Base-by-base conservation (phyloP, 2,797 vertebrate genomes). In the Margarornis squamiger region DNA sequence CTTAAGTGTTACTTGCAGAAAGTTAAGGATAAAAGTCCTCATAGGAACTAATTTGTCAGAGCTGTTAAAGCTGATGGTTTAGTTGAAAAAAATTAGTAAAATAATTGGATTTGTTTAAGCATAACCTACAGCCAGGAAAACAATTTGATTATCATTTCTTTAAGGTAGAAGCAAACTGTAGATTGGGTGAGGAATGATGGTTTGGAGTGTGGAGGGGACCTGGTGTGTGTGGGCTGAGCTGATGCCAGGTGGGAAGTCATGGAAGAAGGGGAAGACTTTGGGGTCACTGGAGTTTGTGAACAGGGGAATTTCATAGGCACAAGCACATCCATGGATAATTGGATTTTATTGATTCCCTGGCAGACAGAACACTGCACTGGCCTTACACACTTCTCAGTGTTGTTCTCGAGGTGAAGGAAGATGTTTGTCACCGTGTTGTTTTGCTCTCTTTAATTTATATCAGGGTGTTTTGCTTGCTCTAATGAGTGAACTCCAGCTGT, bases 401-500 rank as follows among this genome's bases (percentile, higher is more conserved):
- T 49, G 54, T 62, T 1, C 45, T 75, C 3, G 10, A 74, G 79
- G 12, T 79, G 43, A 29, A 36, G 67, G 70, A 71, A 66, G 70
- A 26, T 29, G 45, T 91, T 93, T 73, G 82, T 73, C 62, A 30
- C 55, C 15, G 36, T 1, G 6, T 23, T 52, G 58, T 79, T 95
- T 88, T 59, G 36, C 52, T 84, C n/a, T 52, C 30, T 62, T 54
- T 88, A 70, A 82, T 93, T 94, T 73, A 43, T 67, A 65, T 49
- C 48, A n/a, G 48, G 41, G 12, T 36, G 81, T 92, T 63, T 86
- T 67, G 14, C 88, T 78, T 45, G 83, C 15, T 91, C 55, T 92
- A 95, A 95, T 93, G 91, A 94, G 92, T 61, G 88, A 92, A 86
- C 90, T 95, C 77, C 95, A 95, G 94, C 95, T 93, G 91, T 65